Base-by-base conservation (phyloP, 2,797 vertebrate species). In the Anguilla megastoma region DNA sequence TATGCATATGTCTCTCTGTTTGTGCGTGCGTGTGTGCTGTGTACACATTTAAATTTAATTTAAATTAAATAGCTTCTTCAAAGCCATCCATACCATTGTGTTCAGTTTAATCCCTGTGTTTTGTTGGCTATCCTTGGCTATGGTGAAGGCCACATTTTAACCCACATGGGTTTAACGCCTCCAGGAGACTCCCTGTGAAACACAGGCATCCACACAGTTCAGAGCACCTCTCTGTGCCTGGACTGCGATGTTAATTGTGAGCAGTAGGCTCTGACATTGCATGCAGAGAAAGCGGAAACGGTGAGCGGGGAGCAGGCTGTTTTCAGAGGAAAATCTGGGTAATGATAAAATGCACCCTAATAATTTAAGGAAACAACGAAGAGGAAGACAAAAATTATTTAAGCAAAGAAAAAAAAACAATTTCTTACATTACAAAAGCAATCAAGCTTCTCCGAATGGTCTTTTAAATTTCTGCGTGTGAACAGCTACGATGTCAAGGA, bases 241-340 rank as follows among this genome's bases (percentile, higher is more conserved):
- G 84, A 18, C 16, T 24, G 50, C 24, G 33, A 54, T 33, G 54
- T 52, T 85, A 85, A 88, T 85, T 88, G 58, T 9, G 33, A 63
- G 52, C n/a, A 84, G 87, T 76, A 14, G 48, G 21, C 66, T 88
- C 66, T 58, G 30, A 36, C 69, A n/a, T 30, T n/a, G 52, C 18
- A 48, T 12, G 1, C 21, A n/a, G 27, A 60, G 83, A 52, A 18
- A 82, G 48, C 82, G 16, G 27, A 27, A 27, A 21, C 45, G 84
- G 50, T 69, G 16, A 21, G 16, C 16, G 36, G 36, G 24, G 69
- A 4, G 21, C 36, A 36, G 58, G 21, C 8, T 16, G 16, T 3
- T 45, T 41, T 12, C 56, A 12, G 30, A 8, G 27, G 7, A 45
- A 36, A 63, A 85, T 41, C 56, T 18, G 27, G 6, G 45, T 0